phyloP scores from a whole-genome alignment of 2,888 invertebrate species.

The Dolichomitus sp. region DNA sequence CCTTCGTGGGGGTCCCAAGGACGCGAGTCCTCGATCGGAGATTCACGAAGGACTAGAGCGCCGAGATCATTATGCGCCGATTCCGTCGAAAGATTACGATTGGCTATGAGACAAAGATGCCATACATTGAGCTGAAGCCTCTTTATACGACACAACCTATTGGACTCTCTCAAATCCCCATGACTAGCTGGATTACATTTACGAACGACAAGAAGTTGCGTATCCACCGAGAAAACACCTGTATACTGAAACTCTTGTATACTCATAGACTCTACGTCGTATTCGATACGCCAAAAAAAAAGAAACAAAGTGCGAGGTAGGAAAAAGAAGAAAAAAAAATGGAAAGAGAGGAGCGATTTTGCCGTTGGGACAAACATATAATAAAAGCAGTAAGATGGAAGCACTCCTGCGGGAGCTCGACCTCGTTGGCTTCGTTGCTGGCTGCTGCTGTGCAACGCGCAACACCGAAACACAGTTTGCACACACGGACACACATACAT shows the following conservation, averaged over 20 bases:
- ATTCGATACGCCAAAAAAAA: slow-evolving; percentile 29
- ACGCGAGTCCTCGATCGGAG: slow-evolving; percentile 22
- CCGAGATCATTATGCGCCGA: slow-evolving; percentile 55
- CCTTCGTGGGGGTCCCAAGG: slow-evolving; percentile 35
- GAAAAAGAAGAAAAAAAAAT: slow-evolving; percentile 60
- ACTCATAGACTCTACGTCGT: slow-evolving; percentile 32
- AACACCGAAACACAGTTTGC: slow-evolving; percentile 44
- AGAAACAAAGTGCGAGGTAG: slow-evolving; percentile 5
- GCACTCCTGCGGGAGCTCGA: slow-evolving; percentile 79
- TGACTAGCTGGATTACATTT: slow-evolving; percentile 60
- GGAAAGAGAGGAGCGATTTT: slow-evolving; percentile 56
- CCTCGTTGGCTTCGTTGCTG: slow-evolving; percentile 64
- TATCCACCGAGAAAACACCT: slow-evolving; percentile 28
- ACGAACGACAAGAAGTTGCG: slow-evolving; percentile 9
- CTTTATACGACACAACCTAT: not conserved
- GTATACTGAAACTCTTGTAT: slow-evolving; percentile 24
- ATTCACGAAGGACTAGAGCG: slow-evolving; percentile 32
- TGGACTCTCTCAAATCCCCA: slow-evolving; percentile 13
- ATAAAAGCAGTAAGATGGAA: slow-evolving; percentile 81
- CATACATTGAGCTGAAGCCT: not conserved
- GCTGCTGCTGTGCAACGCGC: slow-evolving; percentile 64
- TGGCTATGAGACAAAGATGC: slow-evolving; percentile 21
- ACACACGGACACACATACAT: slow-evolving; percentile 17
- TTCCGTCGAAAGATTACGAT: slow-evolving; percentile 57
- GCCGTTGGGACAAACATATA: slow-evolving; percentile 74